phyloP scores from a whole-genome alignment of 1,140 invertebrate genomes.

The Drosophila tani region DNA sequence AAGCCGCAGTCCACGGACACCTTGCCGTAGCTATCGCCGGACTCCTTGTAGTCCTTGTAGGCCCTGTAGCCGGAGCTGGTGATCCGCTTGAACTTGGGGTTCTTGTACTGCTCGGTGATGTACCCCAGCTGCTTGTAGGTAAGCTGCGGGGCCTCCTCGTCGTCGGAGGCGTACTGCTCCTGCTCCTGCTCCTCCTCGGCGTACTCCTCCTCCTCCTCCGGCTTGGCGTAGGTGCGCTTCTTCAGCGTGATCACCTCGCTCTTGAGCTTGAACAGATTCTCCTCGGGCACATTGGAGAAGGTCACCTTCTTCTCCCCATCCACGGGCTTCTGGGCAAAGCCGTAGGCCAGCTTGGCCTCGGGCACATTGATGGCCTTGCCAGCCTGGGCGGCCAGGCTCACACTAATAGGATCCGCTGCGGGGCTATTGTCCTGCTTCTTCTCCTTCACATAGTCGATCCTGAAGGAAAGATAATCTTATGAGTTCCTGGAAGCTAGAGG shows the following conservation, averaged over 20 bases:
- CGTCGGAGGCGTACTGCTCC: constrained; percentile 32
- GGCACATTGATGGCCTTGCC: constrained; percentile 75
- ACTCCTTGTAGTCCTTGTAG: constrained; percentile 30
- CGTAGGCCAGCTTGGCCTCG: constrained; percentile 85
- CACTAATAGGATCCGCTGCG: constrained; percentile 85
- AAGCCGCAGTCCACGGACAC: constrained; percentile 75
- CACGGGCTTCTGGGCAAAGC: constrained; percentile 80
- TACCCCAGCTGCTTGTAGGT: constrained; percentile 81
- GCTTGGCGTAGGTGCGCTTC: constrained; percentile 56
- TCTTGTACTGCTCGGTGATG: constrained; percentile 72
- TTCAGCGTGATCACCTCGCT: constrained; percentile 85
- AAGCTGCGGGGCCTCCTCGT: constrained; percentile 51
- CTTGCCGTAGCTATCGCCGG: constrained; percentile 54
- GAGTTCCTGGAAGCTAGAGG: background rate
- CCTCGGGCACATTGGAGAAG: constrained; percentile 83
- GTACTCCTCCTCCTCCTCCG: constrained; percentile 71
- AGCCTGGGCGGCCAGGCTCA: constrained; percentile 82
- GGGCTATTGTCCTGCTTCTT: constrained; percentile 55
- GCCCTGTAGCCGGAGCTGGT: constrained; percentile 34
- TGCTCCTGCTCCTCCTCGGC: constrained; percentile 57
- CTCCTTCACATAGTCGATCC: constrained; percentile 53
- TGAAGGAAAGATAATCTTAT: background rate
- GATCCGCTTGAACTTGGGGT: constrained; percentile 72
- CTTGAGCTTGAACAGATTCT: constrained; percentile 85
- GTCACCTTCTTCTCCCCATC: constrained; percentile 69